phyloP scores from a whole-genome alignment of 2,797 vertebrate species.

The Carduelis carduelis region DNA sequence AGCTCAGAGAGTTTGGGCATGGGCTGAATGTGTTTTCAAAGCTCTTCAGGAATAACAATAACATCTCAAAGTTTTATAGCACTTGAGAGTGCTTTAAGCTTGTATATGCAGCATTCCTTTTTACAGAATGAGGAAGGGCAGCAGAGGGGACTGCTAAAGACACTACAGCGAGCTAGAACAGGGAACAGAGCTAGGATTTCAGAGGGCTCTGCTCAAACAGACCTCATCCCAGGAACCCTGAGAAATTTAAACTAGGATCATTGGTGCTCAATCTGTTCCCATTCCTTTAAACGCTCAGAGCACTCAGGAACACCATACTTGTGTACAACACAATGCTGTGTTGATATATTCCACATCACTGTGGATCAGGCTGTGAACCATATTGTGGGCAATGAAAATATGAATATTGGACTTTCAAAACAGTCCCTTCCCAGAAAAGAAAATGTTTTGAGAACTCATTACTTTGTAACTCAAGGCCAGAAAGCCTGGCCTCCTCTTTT shows the following conservation, averaged over 20 bases:
- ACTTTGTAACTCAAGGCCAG: not conserved
- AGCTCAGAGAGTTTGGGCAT: not conserved
- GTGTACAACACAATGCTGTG: not conserved
- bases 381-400: not conserved
- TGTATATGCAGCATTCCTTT: not conserved
- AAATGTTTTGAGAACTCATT: slow-evolving; percentile 3
- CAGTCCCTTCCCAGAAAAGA: not conserved
- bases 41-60: not conserved
- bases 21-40: not conserved
- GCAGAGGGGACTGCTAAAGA: not conserved
- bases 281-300: not conserved
- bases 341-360: not conserved
- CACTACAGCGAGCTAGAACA: not conserved
- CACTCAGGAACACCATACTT: rapidly evolving
- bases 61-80: not conserved
- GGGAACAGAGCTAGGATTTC: not conserved
- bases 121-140: not conserved
- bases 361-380: not conserved
- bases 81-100: not conserved
- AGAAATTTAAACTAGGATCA: not conserved
- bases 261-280: not conserved
- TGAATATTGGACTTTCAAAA: not conserved
- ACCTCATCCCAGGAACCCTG: not conserved
- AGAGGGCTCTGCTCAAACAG: not conserved
- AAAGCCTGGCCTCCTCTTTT: not conserved